A percentile compares a stretch with the other conserved stretches of the same genome.
phyloP scores from a whole-genome alignment of 2,113 vertebrate species.

The Talpa occidentalis region DNA sequence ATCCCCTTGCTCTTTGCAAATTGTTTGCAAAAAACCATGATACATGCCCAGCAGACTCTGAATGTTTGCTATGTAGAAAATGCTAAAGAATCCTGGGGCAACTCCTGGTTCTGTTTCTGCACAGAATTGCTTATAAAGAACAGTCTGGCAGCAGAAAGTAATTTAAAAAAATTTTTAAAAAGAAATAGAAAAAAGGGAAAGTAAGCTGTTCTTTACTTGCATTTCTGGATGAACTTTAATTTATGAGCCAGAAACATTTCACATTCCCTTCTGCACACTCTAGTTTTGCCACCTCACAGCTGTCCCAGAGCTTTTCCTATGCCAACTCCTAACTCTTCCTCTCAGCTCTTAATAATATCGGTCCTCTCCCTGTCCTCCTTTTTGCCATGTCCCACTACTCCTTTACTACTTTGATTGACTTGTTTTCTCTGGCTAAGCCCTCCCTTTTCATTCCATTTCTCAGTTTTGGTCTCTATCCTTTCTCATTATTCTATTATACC shows the following conservation, averaged over 20 bases:
- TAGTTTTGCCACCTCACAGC: not conserved
- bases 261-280: not conserved
- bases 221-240: slow-evolving; percentile 37
- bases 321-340: slow-evolving; percentile 8
- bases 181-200: not conserved
- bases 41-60: not conserved
- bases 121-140: slow-evolving; percentile 7
- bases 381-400: not conserved
- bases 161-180: slow-evolving; percentile 34
- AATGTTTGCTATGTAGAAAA: not conserved
- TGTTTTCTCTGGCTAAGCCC: not conserved
- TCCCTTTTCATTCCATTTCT: not conserved
- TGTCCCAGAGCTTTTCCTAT: not conserved
- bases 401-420: not conserved
- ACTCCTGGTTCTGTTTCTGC: not conserved
- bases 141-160: not conserved
- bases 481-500: not conserved
- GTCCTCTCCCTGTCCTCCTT: not conserved
- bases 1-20: not conserved
- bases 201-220: slow-evolving; percentile 28
- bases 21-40: not conserved
- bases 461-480: not conserved
- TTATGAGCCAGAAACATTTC: slow-evolving; percentile 21
- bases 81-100: not conserved
- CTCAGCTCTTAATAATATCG: not conserved